Percentiles rank a stretch among this genome's conserved stretches.
Evolutionary conservation across 2,113 vertebrate genomes (phyloP).

Genomic region (Piaya cayana): DNA sequence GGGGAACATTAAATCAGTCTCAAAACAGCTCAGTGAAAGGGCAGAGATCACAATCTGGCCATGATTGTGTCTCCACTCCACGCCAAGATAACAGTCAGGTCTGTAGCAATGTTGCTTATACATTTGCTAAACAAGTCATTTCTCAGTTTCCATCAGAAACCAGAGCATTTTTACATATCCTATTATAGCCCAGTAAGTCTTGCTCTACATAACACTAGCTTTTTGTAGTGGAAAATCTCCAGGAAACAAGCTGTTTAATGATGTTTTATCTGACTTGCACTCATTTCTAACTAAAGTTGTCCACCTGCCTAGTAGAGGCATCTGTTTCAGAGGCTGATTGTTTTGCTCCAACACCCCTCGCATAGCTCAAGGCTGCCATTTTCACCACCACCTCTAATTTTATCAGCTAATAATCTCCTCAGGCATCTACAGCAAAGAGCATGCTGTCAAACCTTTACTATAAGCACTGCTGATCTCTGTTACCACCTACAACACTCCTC

Average conservation of each 20-base stretch:
- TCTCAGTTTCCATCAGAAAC: conserved; percentile 56
- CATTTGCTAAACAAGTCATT: conserved; percentile 46
- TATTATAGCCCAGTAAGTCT: conserved; percentile 54
- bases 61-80: neutral
- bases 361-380: neutral
- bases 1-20: conserved; percentile 24
- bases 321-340: conserved; percentile 22
- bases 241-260: conserved; percentile 50
- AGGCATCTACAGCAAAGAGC: neutral
- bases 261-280: conserved; percentile 49
- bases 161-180: conserved; percentile 50
- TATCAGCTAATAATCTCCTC: neutral
- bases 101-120: conserved; percentile 37
- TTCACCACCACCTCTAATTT: conserved; percentile 23
- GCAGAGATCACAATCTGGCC: conserved; percentile 31
- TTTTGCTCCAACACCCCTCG: neutral
- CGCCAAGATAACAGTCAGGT: neutral
- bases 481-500: neutral
- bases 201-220: conserved; percentile 38
- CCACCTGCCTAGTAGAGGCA: conserved; percentile 53
- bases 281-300: conserved; percentile 26
- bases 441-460: neutral
- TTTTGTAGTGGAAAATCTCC: conserved; percentile 66
- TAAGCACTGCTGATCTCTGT: neutral
- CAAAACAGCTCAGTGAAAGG: neutral